Conservation (phyloP, 1,140 invertebrate species). For the Drosophila serrata region DNA sequence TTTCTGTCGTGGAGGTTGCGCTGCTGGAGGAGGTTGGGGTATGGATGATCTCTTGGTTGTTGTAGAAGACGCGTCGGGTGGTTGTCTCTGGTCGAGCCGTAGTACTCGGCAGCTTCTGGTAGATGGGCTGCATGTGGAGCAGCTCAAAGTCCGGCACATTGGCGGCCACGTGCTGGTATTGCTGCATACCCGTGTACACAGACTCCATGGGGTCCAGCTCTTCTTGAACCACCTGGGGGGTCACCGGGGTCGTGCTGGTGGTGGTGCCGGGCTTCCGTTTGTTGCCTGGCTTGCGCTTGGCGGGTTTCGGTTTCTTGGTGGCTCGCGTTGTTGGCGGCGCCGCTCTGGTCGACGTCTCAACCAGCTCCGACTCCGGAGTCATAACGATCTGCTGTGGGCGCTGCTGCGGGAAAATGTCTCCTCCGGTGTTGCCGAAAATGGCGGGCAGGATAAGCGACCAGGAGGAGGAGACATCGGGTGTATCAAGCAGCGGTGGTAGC, state of each 20-base stretch:
- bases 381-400: conserved; percentile 86
- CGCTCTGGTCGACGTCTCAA: conserved; percentile 84
- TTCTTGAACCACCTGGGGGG: conserved; percentile 80
- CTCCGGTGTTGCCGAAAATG: conserved; percentile 90
- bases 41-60: conserved; percentile 78
- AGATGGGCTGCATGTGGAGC: conserved; percentile 77
- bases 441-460: conserved; percentile 93
- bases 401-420: conserved; percentile 88
- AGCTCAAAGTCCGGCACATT: conserved; percentile 74
- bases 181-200: conserved; percentile 80
- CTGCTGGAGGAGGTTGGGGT: conserved; percentile 48
- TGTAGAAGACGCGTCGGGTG: conserved; percentile 74
- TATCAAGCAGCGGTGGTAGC: conserved; percentile 87
- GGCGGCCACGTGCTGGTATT: conserved; percentile 73
- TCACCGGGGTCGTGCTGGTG: conserved; percentile 62
- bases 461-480: conserved; percentile 90
- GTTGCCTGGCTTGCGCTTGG: conserved; percentile 68
- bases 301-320: conserved; percentile 73
- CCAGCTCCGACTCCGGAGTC: conserved; percentile 87
- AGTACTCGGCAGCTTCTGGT: conserved; percentile 66
- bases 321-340: conserved; percentile 50
- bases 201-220: conserved; percentile 78
- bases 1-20: conserved; percentile 39
- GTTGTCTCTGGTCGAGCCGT: conserved; percentile 63
- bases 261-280: conserved; percentile 61